Evolutionary conservation across 2,797 vertebrate species (phyloP).

Genomic region (Brotula barbata): DNA sequence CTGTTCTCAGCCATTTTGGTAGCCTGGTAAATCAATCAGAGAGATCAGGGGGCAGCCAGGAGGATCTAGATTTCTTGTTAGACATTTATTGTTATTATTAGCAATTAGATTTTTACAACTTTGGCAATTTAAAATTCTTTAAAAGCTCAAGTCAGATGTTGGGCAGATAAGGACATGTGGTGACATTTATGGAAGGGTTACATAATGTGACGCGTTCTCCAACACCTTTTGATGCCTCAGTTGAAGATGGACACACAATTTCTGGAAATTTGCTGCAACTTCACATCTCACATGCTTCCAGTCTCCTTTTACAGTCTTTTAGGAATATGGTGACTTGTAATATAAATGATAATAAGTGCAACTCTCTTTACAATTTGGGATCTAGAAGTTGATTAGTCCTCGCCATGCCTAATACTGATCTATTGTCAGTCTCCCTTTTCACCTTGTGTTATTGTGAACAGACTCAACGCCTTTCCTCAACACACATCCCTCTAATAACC

Average conservation of each 20-base stretch:
- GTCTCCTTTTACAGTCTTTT: slow-evolving; percentile 22
- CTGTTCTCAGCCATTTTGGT: slow-evolving; percentile 46
- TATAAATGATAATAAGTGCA: too few relatives aligned
- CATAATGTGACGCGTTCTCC: slow-evolving; percentile 31
- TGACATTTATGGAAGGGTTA: slow-evolving; percentile 13
- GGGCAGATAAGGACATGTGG: slow-evolving; percentile 43
- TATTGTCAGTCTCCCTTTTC: slow-evolving; percentile 15
- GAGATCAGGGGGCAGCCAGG: slow-evolving; percentile 37
- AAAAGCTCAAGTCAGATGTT: slow-evolving; percentile 25
- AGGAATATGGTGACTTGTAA: too few relatives aligned
- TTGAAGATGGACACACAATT: slow-evolving; percentile 27
- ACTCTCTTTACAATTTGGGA: neutral
- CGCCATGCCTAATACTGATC: neutral
- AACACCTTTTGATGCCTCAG: slow-evolving; percentile 37
- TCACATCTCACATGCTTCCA: slow-evolving; percentile 29
- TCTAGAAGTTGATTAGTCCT: too few relatives aligned
- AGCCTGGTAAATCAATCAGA: slow-evolving; percentile 59
- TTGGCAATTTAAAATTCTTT: slow-evolving; percentile 19
- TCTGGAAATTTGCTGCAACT: slow-evolving; percentile 47
- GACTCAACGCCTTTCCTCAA: slow-evolving; percentile 6
- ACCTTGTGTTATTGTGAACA: slow-evolving; percentile 8
- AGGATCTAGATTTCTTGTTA: slow-evolving; percentile 29
- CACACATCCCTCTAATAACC: neutral
- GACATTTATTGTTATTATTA: slow-evolving; percentile 52
- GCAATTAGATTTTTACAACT: slow-evolving; percentile 41